Base-by-base conservation (phyloP, 2,888 invertebrate genomes). In the Thera obeliscata region DNA sequence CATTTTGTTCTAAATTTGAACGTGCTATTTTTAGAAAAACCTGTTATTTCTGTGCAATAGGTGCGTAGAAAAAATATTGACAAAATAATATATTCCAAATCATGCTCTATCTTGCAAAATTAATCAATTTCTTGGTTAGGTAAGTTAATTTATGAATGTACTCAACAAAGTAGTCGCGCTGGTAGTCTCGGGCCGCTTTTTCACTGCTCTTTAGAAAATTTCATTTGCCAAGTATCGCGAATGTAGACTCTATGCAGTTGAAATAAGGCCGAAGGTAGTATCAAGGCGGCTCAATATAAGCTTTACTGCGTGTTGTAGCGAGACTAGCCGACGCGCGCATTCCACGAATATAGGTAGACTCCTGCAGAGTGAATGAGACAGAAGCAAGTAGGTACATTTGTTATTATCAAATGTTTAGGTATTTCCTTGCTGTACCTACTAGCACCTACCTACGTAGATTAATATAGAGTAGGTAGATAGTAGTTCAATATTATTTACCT, bases 251-350 rank as follows among this genome's bases (percentile, higher is more conserved):
- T 91, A 88, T 69, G 0, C 0, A 2, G 0, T 4, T 2, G 0
- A 0, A 0, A 1, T 83, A 87, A 74, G 76, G 80, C 74, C 61
- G 64, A 73, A 56, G 33, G 35, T 61, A 49, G 66, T 67, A 71
- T 68, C 64, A 67, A 59, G 58, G 71, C 58, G 70, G 61, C 63
- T 72, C 72, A 85, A 80, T 82, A 72, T 85, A 73, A 73, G 64
- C 83, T 82, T 84, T 89, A 89, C 71, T 56, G 76, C 66, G 76
- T 63, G n/a, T 56, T 74, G 85, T 84, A 84, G 78, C 88, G 91
- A 93, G 93, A 91, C 92, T 91, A 87, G 87, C 82, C 93, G 93
- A 90, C 91, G 92, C 92, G 92, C 93, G 92, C 93, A 93, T 91
- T 93, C 92, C 90, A 82, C 81, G 87, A 87, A 89, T 88, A 7